Percentiles rank a stretch among this genome's conserved stretches.
Conservation (phyloP, 2,888 invertebrate genomes). For the Ophraella communa region DNA sequence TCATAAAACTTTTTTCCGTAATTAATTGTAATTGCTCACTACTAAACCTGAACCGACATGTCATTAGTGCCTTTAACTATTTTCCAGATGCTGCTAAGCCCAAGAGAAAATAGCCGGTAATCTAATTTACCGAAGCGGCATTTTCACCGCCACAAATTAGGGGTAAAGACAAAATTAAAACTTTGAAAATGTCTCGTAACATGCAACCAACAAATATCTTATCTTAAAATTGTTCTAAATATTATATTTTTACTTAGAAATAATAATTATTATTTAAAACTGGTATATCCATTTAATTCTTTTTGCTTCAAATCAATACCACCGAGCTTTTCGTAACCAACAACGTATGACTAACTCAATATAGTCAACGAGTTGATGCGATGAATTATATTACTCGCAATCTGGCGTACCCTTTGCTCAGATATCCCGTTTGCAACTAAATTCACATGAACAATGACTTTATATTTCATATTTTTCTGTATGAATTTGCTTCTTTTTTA, state of each 20-base stretch:
- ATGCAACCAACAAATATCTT: too few relatives aligned
- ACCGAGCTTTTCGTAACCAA: not conserved
- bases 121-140: not conserved
- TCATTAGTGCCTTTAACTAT: not conserved
- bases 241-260: too few relatives aligned
- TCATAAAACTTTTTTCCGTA: not conserved
- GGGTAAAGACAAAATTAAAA: too few relatives aligned
- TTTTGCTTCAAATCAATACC: not conserved
- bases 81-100: not conserved
- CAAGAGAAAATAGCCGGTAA: not conserved
- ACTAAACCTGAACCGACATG: not conserved
- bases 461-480: conserved; percentile 1
- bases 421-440: not conserved
- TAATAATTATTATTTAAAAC: too few relatives aligned
- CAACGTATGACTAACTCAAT: not conserved
- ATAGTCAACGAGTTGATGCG: not conserved
- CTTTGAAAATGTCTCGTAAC: too few relatives aligned
- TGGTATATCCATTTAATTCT: not conserved
- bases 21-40: not conserved
- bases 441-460: not conserved
- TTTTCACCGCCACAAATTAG: not conserved
- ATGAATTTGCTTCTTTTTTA: not conserved
- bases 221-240: too few relatives aligned
- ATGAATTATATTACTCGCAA: not conserved
- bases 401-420: not conserved